Evolutionary conservation across 2,113 vertebrate species (phyloP), one percentile per base, ranked within the genome.

Genomic region (Hypanus sabinus): DNA sequence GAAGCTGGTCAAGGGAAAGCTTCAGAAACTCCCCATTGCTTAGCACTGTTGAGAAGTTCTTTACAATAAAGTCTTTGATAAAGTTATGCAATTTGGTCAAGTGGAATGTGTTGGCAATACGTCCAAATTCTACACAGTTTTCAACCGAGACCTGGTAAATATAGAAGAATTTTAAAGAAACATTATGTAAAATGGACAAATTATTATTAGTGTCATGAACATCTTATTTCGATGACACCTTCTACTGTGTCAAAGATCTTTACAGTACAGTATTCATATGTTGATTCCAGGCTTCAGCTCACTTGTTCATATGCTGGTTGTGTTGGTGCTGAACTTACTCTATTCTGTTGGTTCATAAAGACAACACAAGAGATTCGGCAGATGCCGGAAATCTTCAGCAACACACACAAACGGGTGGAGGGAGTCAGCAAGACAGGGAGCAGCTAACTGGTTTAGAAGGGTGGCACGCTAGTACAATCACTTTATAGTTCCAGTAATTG

Each of bases 111-210:
- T 92, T 95, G 16, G 97, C 97, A 22, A 97, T 97, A 73, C 94
- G 95, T 94, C 97, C 97, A 88, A 97, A 96, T 94, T 97, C 97
- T 90, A 97, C 95, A 91, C 97, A 97, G 95, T 97, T 97, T 94
- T 97, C 97, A 87, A 96, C 96, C 0, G 33, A 92, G 16, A 5
- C 14, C 65, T 46, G 65, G 16, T 30, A 92, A n/a, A 62, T 70
- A 18, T 70, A 16, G 68, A 70, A 70, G 68, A 94, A 94, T 38
- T 9, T 60, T 60, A 22, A 87, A 57, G 20, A 24, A 73, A 46
- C 36, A 20, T 73, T 55, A 93, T 0, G 46, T 55, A 73, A 38
- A 55, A 73, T 11, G 6, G 46, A 24, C 71, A 90, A 60, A 68
- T 7, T 65, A n/a, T 65, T 60, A 73, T 62, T n/a, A 90, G 27